phyloP scores from a whole-genome alignment of 2,797 vertebrate genomes.

The Lepilemur septentrionalis region DNA sequence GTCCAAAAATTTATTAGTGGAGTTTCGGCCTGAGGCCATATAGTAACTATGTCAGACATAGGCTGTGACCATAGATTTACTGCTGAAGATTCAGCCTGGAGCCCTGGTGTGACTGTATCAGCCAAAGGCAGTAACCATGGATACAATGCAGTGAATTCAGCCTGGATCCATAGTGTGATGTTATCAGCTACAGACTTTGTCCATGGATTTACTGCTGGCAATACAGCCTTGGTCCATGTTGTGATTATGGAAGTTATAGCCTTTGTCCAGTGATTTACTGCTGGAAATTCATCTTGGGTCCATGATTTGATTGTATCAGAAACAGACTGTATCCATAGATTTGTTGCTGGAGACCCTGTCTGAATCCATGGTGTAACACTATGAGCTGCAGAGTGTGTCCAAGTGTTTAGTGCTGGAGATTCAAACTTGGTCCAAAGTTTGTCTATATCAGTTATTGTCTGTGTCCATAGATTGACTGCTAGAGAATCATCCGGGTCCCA shows the following conservation, averaged over 20 bases:
- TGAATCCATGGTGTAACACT: background rate
- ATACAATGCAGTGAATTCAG: background rate
- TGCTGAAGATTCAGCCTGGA: too few relatives aligned
- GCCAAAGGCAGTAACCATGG: background rate
- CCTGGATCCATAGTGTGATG: background rate
- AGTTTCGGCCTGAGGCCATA: background rate
- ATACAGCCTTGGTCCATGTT: background rate
- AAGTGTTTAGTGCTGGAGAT: background rate
- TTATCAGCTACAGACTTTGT: background rate
- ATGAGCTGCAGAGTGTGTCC: background rate
- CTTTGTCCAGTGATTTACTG: background rate
- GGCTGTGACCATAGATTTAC: background rate
- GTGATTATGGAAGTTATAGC: background rate
- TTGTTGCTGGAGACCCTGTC: background rate
- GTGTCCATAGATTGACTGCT: background rate
- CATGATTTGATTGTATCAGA: background rate
- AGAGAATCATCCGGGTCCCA: background rate
- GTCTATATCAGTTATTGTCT: too few relatives aligned
- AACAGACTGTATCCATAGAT: fast-evolving
- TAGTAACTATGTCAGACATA: background rate
- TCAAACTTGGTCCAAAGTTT: background rate
- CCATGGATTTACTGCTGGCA: background rate
- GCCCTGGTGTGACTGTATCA: background rate
- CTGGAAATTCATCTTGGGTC: background rate
- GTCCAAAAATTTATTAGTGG: too few relatives aligned